Evolutionary conservation across 2,113 vertebrate genomes (phyloP).

Genomic region (Tetrao urogallus): DNA sequence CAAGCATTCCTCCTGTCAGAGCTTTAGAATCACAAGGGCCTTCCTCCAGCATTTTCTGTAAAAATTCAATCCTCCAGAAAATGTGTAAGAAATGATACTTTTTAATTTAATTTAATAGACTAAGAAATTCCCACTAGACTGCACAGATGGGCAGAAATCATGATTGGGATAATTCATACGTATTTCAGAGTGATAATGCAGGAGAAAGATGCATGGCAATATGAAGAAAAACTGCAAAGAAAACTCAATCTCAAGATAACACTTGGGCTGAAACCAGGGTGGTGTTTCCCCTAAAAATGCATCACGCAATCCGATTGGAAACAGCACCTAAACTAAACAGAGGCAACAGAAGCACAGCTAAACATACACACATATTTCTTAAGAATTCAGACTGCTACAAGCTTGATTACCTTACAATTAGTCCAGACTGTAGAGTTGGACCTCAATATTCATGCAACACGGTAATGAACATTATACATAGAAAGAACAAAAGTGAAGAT

Average conservation of each 20-base stretch:
- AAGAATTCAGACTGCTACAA: not conserved
- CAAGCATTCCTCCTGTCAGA: not conserved
- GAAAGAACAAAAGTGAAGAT: not conserved
- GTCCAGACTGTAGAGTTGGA: not conserved
- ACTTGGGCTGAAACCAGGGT: not conserved
- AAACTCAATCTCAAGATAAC: not conserved
- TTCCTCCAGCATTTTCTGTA: not conserved
- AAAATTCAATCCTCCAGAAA: not conserved
- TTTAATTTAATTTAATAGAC: slow-evolving; percentile 24
- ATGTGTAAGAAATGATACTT: slow-evolving; percentile 14
- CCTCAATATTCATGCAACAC: not conserved
- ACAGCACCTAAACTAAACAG: not conserved
- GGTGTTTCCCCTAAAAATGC: not conserved
- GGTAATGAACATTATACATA: not conserved
- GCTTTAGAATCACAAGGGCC: not conserved
- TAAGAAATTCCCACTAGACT: slow-evolving; percentile 24
- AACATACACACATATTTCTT: not conserved
- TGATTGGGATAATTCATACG: slow-evolving; percentile 1
- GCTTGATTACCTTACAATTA: not conserved
- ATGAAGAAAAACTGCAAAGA: not conserved
- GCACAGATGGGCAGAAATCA: slow-evolving; percentile 36
- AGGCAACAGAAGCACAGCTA: not conserved
- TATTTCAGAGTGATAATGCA: slow-evolving; percentile 14
- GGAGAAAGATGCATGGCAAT: not conserved
- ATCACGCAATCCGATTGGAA: not conserved